Evolutionary conservation across 1,140 invertebrate species (phyloP), one percentile per base, ranked within the genome.

Genomic region (Eriocheir sinensis): DNA sequence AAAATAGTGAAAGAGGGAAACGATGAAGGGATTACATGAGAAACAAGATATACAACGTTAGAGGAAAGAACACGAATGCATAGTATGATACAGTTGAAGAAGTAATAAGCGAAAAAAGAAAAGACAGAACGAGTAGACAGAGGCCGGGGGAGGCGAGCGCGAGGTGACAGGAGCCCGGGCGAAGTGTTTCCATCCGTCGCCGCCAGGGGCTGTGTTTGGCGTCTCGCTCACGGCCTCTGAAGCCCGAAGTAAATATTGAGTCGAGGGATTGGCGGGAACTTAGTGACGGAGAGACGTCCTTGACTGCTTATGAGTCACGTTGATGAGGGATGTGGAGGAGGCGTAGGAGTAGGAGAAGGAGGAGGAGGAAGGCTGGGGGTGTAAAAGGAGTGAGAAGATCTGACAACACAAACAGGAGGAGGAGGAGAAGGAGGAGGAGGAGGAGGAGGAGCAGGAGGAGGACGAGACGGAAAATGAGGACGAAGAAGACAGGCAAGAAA

Each of bases 161-260:
- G 60, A 72, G 60, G 60, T 72, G 60, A 72, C 12, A n/a, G 60
- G n/a, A n/a, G 60, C 12, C 12, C 60, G 83, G 1, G 36, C 0
- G 83, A 4, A 1, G 60, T 72, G 60, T 72, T 72, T n/a, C 60
- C 27, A 72, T 72, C 60, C n/a, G 2, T 72, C 60, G 4, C 60
- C 60, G n/a, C 60, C 60, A 17, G 27, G 60, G n/a, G 60, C 12
- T 21, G n/a, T 72, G 60, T 72, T 72, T 72, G 60, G 27, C 60
- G 60, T 72, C 60, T n/a, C n/a, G 21, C 60, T 72, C 27, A 21
- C n/a, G 60, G 60, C 60, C 60, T 27, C 4, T 21, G 60, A 72
- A 72, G 60, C 60, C n/a, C 60, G 21, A n/a, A n/a, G 60, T 72
- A 72, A 72, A 72, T 72, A 72, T 72, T 72, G 60, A 72, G 60